Conservation (phyloP, 1,140 invertebrate species). For the Drosophila tsacasi region DNA sequence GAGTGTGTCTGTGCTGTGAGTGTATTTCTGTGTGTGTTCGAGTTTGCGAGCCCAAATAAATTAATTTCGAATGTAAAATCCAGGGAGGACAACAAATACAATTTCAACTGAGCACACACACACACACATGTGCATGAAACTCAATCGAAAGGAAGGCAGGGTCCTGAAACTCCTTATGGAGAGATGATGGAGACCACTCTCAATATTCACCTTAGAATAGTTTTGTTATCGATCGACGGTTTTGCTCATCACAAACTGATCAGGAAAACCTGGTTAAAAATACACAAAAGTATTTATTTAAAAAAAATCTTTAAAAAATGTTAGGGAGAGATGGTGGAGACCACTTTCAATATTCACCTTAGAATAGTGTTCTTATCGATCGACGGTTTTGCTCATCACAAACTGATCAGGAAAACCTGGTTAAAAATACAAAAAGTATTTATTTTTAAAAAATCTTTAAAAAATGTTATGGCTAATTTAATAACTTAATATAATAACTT, state of each 20-base stretch:
- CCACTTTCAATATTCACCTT: background rate
- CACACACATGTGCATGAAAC: conserved; percentile 25
- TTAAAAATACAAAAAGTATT: background rate
- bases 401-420: background rate
- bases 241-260: background rate
- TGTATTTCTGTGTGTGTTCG: conserved; percentile 15
- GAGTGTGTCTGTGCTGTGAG: too few species aligned
- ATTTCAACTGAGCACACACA: conserved; percentile 60
- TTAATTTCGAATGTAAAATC: conserved; percentile 78
- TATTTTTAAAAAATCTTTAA: background rate
- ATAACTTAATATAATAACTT: too few species aligned
- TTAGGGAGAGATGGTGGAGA: background rate
- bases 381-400: too few species aligned
- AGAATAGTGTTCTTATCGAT: background rate
- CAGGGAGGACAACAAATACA: conserved; percentile 67
- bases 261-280: background rate
- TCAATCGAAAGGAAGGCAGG: background rate
- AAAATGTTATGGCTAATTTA: background rate
- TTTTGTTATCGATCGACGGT: background rate
- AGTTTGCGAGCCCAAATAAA: conserved; percentile 63
- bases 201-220: background rate
- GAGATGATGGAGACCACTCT: background rate
- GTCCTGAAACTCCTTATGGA: background rate
- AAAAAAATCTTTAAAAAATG: background rate
- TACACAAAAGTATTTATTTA: background rate